Percentiles rank a stretch among this genome's conserved stretches.
Conservation (phyloP, 2,113 vertebrate genomes). For the Alaudala cheleensis region DNA sequence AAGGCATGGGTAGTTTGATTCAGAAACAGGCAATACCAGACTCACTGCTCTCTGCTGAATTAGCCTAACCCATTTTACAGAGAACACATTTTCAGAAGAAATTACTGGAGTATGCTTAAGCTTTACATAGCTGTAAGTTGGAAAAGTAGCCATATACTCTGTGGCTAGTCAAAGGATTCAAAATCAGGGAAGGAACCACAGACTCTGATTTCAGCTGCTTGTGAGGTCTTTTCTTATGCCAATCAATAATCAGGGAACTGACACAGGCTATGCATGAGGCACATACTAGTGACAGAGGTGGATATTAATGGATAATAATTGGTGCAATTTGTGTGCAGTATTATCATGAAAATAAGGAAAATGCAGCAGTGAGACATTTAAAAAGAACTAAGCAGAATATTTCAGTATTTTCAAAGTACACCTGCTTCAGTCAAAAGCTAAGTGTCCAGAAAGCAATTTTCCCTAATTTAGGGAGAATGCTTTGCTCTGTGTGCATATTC, state of each 20-base stretch:
- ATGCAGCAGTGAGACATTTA: background rate
- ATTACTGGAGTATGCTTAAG: background rate
- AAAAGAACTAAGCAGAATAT: background rate
- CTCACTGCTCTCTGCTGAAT: background rate
- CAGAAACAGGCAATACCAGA: background rate
- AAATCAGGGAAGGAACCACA: background rate
- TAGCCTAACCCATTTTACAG: background rate
- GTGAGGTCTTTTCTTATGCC: background rate
- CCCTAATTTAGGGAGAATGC: background rate
- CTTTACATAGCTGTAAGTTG: background rate
- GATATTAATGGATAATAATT: background rate
- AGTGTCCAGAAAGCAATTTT: background rate
- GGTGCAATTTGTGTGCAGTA: background rate
- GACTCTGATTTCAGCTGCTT: background rate
- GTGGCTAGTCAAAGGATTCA: background rate
- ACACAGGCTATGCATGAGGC: background rate
- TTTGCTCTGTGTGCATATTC: background rate
- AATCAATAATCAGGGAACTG: conserved; percentile 13
- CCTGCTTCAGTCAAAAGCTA: background rate
- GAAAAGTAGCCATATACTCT: background rate
- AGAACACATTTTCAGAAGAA: background rate
- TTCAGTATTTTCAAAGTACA: background rate
- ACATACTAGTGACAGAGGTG: background rate
- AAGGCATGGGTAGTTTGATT: background rate
- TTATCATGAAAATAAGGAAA: background rate